phyloP scores from a whole-genome alignment of 2,888 invertebrate species.

The Abrostola tripartita region DNA sequence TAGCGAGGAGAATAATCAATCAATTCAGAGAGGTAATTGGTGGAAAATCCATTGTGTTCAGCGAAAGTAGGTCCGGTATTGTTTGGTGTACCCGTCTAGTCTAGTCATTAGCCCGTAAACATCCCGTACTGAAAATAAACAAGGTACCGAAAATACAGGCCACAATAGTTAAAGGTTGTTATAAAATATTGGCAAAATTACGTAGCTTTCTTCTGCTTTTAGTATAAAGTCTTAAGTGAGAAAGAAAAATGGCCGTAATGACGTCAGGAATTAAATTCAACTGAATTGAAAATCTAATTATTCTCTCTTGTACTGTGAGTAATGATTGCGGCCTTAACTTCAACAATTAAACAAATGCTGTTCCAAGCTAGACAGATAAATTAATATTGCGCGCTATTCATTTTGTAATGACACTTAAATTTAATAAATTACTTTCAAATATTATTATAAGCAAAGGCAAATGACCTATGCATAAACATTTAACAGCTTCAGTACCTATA shows the following conservation, averaged over 20 bases:
- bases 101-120: slow-evolving; percentile 8
- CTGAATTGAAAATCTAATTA: slow-evolving; percentile 39
- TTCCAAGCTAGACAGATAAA: slow-evolving; percentile 37
- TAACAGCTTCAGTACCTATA: not conserved
- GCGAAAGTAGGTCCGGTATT: slow-evolving; percentile 36
- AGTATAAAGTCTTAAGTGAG: not conserved
- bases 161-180: not conserved
- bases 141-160: not conserved
- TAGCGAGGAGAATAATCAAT: slow-evolving; percentile 32
- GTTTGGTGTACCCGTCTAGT: slow-evolving; percentile 25
- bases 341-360: slow-evolving; percentile 41
- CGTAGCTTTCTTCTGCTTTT: not conserved
- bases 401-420: slow-evolving; percentile 26
- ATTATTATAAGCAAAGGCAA: not conserved
- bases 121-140: not conserved
- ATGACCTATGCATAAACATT: not conserved
- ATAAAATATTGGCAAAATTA: not conserved
- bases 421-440: slow-evolving; percentile 8
- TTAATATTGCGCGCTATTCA: slow-evolving; percentile 25
- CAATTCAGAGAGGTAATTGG: slow-evolving; percentile 46
- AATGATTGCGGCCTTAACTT: slow-evolving; percentile 50
- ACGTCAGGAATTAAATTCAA: slow-evolving; percentile 33
- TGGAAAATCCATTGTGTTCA: slow-evolving; percentile 53
- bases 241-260: slow-evolving; percentile 59
- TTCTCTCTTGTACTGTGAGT: slow-evolving; percentile 25